Conservation (phyloP, 2,113 vertebrate genomes). For the Copsychus sechellarum region DNA sequence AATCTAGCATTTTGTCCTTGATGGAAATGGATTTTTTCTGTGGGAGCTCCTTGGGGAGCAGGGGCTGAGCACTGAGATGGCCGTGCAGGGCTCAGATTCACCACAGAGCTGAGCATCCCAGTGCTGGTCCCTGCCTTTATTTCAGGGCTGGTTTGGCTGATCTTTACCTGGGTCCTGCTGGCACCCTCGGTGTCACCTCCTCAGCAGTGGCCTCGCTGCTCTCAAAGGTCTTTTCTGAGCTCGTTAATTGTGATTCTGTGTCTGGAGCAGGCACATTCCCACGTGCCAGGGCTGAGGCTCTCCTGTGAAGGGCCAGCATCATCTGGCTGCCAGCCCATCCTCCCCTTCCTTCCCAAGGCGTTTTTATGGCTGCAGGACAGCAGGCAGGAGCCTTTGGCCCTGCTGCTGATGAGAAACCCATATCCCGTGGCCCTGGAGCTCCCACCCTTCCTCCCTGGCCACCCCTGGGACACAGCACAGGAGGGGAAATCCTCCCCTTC, state of each 20-base stretch:
- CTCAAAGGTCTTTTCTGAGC: neutral
- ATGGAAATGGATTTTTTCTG: neutral
- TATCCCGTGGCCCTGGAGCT: neutral
- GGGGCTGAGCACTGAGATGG: neutral
- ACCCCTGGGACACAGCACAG: neutral
- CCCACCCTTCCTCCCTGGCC: slow-evolving; percentile 41
- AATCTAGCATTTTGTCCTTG: neutral
- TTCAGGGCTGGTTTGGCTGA: neutral
- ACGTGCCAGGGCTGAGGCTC: accelerated
- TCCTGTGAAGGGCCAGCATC: neutral
- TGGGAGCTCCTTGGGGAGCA: neutral
- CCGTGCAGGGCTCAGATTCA: neutral
- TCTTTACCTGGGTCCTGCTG: neutral
- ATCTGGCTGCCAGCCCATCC: neutral
- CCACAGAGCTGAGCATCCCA: neutral
- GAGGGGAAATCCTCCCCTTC: slow-evolving; percentile 13
- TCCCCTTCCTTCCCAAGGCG: neutral
- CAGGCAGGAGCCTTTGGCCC: neutral
- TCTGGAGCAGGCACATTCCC: neutral
- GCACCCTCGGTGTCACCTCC: neutral
- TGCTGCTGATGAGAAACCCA: slow-evolving; percentile 11
- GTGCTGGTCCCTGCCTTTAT: neutral
- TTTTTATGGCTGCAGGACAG: neutral
- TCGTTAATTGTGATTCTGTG: accelerated
- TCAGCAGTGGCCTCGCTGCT: accelerated